These are phyloP conservation scores for Sarcophaga variegata DNA, from an alignment of 2,888 invertebrate genomes.

Conservation along the genomic window DNA sequence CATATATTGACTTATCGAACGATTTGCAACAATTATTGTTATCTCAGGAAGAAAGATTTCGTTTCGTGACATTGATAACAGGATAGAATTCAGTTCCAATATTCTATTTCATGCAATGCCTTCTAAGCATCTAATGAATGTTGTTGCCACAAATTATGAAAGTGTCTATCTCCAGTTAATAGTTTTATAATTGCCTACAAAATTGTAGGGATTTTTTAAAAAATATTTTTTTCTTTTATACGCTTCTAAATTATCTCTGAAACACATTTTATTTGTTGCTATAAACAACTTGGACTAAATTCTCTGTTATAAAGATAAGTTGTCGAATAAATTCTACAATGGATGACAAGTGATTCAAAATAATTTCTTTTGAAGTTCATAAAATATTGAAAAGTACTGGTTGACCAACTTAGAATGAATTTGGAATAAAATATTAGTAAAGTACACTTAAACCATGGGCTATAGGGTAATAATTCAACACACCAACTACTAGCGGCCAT, in stretches of 20 bases:
- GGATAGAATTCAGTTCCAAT: too few relatives aligned
- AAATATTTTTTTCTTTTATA: background rate
- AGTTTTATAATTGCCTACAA: too few relatives aligned
- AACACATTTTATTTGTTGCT: slow-evolving; percentile 9
- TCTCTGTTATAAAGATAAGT: background rate
- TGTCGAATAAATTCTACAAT: background rate
- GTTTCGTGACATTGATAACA: too few relatives aligned
- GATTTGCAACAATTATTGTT: too few relatives aligned
- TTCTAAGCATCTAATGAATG: too few relatives aligned
- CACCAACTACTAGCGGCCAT: too few relatives aligned
- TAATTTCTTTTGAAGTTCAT: background rate
- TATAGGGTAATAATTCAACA: too few relatives aligned
- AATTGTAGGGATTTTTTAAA: background rate
- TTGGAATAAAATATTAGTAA: background rate
- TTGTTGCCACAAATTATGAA: too few relatives aligned
- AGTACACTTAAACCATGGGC: background rate
- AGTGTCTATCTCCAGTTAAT: too few relatives aligned
- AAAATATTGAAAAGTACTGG: background rate
- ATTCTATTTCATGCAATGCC: too few relatives aligned
- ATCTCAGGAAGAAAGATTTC: too few relatives aligned
- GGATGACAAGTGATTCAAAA: background rate
- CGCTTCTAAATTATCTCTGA: slow-evolving; percentile 1
- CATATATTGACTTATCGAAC: too few relatives aligned
- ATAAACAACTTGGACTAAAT: slow-evolving; percentile 4
- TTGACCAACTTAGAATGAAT: background rate